Evolutionary conservation across 2,797 vertebrate genomes (phyloP), one percentile per base, ranked within the genome.

Genomic region (Girardinus metallicus): DNA sequence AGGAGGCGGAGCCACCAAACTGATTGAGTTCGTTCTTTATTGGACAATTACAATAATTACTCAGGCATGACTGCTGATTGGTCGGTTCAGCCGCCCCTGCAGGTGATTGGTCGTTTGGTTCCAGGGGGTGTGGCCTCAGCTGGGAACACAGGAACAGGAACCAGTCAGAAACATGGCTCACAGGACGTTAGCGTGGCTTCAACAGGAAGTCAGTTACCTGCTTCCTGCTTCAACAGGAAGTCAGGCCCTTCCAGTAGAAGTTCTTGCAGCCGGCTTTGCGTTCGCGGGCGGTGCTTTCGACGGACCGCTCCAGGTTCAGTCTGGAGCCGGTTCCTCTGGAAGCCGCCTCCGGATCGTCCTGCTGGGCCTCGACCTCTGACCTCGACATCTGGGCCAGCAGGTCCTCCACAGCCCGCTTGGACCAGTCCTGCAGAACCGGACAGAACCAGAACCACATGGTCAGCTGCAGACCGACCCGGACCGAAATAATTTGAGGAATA

Each of bases 201-300:
- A 74, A n/a, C 23, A 43, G 36, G 64, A 36, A 8, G 11, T 51
- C 21, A 53, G 41, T 8, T 85, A 85, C 83, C 77, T 86, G 47
- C 44, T 73, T 0, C 3, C 57, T 41, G 15, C 46, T 5, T 92
- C 87, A 96, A 77, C 96, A 96, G 88, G 95, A 95, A 80, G 95
- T 96, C 86, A 94, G 94, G 41, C 95, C 95, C 78, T 96, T 96
- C 96, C 96, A 96, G 89, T 95, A 96, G 93, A 96, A 96, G 91
- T 95, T 96, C 85, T 95, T 96, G 93, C 95, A 96, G 80, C 94
- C 94, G 0, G 94, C 93, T 87, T 96, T 96, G 60, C 95, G 94
- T 70, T 96, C 95, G 0, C 95, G 93, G 2, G 93, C 89, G 8
- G 91, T 78, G 15, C 87, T 73, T 5, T 95, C 95, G 0, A 86